These are phyloP conservation scores for Phaenicophaeus curvirostris DNA, from an alignment of 2,797 vertebrate species.

Conservation along the genomic window DNA sequence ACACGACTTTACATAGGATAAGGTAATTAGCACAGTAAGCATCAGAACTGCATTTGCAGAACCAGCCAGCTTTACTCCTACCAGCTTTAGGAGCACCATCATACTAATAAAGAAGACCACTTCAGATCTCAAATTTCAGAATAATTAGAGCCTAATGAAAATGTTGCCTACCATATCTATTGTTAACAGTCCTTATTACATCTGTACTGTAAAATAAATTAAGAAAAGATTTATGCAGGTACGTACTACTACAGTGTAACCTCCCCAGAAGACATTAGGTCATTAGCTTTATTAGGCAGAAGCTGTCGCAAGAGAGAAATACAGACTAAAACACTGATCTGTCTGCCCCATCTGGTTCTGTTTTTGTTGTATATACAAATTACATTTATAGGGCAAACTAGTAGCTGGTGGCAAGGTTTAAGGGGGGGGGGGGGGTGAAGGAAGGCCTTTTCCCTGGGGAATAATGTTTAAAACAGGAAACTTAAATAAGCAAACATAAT, in stretches of 20 bases:
- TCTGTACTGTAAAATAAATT: not conserved
- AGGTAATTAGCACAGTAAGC: not conserved
- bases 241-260: not conserved
- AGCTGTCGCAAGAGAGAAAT: not conserved
- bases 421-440: rapidly evolving
- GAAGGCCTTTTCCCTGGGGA: not conserved
- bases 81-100: not conserved
- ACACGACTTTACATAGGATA: not conserved
- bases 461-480: conserved; percentile 2
- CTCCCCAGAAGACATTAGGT: not conserved
- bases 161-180: not conserved
- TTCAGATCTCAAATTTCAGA: not conserved
- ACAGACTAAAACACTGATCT: not conserved
- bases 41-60: not conserved
- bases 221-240: not conserved
- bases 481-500: not conserved
- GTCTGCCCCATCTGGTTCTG: not conserved
- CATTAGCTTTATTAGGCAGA: not conserved
- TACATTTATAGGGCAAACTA: not conserved
- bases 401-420: not conserved
- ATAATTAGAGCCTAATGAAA: not conserved
- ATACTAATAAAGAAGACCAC: not conserved
- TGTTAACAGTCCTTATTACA: not conserved
- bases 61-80: not conserved
- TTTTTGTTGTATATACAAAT: not conserved